phyloP scores from a whole-genome alignment of 2,888 invertebrate species.

The Habroteleia sp. region DNA sequence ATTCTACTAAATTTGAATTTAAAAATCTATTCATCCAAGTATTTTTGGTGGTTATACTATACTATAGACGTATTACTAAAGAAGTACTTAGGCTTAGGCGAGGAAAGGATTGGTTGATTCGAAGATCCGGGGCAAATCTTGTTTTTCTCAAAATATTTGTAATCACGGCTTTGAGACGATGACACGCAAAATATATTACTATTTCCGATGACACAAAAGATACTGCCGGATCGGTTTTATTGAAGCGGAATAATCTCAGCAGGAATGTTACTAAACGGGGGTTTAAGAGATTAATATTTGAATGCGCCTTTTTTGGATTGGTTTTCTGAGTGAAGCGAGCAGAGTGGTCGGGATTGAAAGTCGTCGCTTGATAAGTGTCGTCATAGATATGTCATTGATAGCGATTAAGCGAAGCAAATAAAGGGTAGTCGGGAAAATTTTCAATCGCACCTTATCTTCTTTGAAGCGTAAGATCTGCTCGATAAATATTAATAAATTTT shows the following conservation, averaged over 20 bases:
- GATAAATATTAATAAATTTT: too few relatives aligned
- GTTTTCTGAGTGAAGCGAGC: conserved; percentile 21
- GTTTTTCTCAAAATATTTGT: conserved; percentile 59
- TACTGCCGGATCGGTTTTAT: conserved; percentile 39
- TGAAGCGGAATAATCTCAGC: conserved; percentile 53
- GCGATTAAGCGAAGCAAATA: conserved; percentile 9
- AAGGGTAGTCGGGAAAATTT: conserved; percentile 15
- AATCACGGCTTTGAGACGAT: conserved; percentile 47
- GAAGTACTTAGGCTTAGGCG: not conserved
- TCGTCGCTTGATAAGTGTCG: conserved; percentile 11
- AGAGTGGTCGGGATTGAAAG: conserved; percentile 15
- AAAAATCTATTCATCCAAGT: too few relatives aligned
- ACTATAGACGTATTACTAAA: conserved; percentile 1
- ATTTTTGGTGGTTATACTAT: too few relatives aligned
- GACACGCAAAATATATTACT: conserved; percentile 59
- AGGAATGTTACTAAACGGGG: conserved; percentile 50
- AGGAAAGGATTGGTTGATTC: conserved; percentile 4
- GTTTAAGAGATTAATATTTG: conserved; percentile 49
- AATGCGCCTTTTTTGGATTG: conserved; percentile 46
- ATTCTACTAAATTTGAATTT: too few relatives aligned
- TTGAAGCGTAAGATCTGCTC: too few relatives aligned
- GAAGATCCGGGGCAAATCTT: conserved; percentile 36
- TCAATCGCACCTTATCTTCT: not conserved
- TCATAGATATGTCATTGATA: conserved; percentile 42
- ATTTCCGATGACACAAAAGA: conserved; percentile 52